A percentile compares a stretch with the other conserved stretches of the same genome.
Evolutionary conservation across 2,113 vertebrate genomes (phyloP).

Genomic region (Phycodurus eques): DNA sequence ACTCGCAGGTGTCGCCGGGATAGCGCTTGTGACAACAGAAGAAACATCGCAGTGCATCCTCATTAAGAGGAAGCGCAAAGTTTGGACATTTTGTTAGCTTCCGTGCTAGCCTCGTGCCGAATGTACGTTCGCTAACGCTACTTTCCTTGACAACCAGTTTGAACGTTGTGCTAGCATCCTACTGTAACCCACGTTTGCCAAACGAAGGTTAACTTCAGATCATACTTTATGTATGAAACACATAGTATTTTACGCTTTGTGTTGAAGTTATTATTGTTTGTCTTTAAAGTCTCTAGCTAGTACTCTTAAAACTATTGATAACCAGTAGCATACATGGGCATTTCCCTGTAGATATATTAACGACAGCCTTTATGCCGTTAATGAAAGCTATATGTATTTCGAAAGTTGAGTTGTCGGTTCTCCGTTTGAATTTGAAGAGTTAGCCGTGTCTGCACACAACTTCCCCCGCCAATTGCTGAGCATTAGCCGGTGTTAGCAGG

Average conservation of each 20-base stretch:
- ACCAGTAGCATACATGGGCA: neutral
- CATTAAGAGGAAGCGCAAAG: constrained; percentile 38
- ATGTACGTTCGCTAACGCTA: constrained; percentile 26
- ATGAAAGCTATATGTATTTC: neutral
- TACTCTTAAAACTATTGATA: neutral
- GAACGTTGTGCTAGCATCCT: constrained; percentile 8
- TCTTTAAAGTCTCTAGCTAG: neutral
- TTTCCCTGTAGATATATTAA: neutral
- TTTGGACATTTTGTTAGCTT: constrained; percentile 59
- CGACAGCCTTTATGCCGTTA: neutral
- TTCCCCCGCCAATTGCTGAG: constrained; percentile 50
- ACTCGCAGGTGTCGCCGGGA: neutral
- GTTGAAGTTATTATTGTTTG: neutral
- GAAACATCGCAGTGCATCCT: neutral
- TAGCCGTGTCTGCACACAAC: constrained; percentile 12
- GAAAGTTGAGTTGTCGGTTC: neutral
- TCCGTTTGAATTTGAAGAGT: neutral
- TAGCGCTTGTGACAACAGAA: neutral
- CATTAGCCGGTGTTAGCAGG: constrained; percentile 41
- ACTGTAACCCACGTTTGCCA: constrained; percentile 4
- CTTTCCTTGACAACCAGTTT: constrained; percentile 47
- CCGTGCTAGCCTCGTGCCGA: constrained; percentile 58
- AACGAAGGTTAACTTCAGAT: neutral
- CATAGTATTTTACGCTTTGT: no score
- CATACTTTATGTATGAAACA: neutral